Percentiles rank a stretch among this genome's conserved stretches.
Conservation (phyloP, 1,140 invertebrate species). For the Heliconius melpomene region DNA sequence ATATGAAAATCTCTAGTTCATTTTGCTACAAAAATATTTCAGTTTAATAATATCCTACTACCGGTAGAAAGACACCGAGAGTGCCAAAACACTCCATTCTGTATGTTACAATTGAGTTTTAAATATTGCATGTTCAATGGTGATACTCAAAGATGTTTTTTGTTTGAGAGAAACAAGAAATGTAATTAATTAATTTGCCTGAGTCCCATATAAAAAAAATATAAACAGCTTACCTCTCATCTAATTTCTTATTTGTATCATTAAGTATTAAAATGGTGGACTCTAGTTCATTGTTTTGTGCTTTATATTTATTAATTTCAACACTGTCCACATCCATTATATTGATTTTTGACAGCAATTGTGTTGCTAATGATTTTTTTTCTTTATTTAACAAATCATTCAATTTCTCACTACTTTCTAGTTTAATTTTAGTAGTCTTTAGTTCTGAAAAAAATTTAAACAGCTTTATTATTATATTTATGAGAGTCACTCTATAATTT, state of each 20-base stretch:
- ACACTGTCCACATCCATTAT: constrained; percentile 42
- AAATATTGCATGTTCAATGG: too few relatives aligned
- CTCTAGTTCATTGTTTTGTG: constrained; percentile 49
- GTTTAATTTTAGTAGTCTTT: constrained; percentile 45
- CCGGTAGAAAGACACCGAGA: too few relatives aligned
- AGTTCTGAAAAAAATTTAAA: constrained; percentile 54
- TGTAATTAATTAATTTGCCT: too few relatives aligned
- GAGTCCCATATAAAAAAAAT: neutral
- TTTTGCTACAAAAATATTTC: too few relatives aligned
- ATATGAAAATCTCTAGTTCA: too few relatives aligned
- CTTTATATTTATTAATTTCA: constrained; percentile 50
- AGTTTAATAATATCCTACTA: too few relatives aligned
- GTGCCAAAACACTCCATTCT: too few relatives aligned
- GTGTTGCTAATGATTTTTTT: constrained; percentile 48
- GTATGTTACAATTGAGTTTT: too few relatives aligned
- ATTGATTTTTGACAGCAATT: constrained; percentile 51
- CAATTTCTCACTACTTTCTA: constrained; percentile 47
- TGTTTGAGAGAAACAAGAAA: too few relatives aligned
- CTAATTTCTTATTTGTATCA: constrained; percentile 54
- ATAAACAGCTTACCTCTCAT: constrained; percentile 57
- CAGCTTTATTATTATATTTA: too few relatives aligned
- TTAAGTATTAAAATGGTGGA: constrained; percentile 47
- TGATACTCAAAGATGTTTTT: too few relatives aligned
- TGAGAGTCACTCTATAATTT: too few relatives aligned
- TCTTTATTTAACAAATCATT: constrained; percentile 49